Evolutionary conservation across 2,888 invertebrate species (phyloP).

Genomic region (Drosophila setosimentum): DNA sequence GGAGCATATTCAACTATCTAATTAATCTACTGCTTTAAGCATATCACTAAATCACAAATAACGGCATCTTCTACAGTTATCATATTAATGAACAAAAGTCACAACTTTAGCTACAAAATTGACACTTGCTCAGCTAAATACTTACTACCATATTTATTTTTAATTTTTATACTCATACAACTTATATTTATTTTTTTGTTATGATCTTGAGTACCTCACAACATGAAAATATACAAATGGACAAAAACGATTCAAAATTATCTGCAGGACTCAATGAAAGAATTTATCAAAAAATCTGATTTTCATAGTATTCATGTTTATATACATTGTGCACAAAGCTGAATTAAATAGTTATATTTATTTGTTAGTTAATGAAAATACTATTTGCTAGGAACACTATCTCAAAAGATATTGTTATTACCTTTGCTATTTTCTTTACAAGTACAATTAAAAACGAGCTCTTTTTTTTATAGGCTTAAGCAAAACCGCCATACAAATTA

Average conservation of each 20-base stretch:
- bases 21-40: slow-evolving; percentile 18
- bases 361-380: neutral
- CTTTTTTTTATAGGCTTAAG: slow-evolving; percentile 62
- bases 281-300: neutral
- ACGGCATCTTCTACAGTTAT: slow-evolving; percentile 26
- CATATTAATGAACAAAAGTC: slow-evolving; percentile 5
- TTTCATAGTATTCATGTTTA: slow-evolving; percentile 6
- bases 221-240: neutral
- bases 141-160: neutral
- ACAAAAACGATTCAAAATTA: neutral
- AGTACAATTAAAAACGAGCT: slow-evolving; percentile 5
- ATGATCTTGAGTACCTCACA: slow-evolving; percentile 11
- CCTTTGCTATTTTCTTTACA: slow-evolving; percentile 2
- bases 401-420: neutral
- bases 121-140: slow-evolving; percentile 37
- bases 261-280: neutral
- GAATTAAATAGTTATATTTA: slow-evolving; percentile 7
- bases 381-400: slow-evolving; percentile 2
- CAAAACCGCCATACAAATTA: slow-evolving; percentile 66
- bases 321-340: slow-evolving; percentile 5
- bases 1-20: slow-evolving; percentile 19
- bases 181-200: neutral
- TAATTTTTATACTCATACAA: neutral
- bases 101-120: slow-evolving; percentile 7
- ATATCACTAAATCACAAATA: slow-evolving; percentile 12